Conservation (phyloP, 92 coral and sea anemone genomes). For the Phymanthus crucifer region DNA sequence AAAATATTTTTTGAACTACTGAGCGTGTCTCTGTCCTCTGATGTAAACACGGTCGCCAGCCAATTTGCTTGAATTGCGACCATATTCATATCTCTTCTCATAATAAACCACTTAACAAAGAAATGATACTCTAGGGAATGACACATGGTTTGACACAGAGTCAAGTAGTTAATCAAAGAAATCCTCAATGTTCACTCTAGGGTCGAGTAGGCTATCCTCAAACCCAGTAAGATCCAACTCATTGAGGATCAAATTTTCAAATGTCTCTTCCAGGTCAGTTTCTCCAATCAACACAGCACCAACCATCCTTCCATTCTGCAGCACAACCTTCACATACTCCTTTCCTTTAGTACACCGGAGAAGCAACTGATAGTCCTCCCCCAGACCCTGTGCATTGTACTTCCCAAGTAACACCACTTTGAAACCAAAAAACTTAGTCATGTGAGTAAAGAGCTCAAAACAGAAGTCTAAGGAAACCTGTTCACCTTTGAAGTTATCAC, state of each 20-base stretch:
- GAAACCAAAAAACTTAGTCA: slow-evolving; percentile 91
- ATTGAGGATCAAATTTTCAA: slow-evolving; percentile 92
- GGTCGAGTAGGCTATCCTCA: slow-evolving; percentile 81
- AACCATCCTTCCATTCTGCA: slow-evolving; percentile 74
- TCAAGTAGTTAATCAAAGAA: slow-evolving; percentile 76
- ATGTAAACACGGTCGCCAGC: too few species aligned
- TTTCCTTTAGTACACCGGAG: slow-evolving; percentile 77
- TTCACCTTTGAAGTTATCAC: slow-evolving; percentile 48
- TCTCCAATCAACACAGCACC: slow-evolving; percentile 97
- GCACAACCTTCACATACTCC: slow-evolving; percentile 87
- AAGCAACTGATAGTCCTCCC: slow-evolving; percentile 72
- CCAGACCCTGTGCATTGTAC: slow-evolving; percentile 82
- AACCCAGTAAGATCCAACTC: slow-evolving; percentile 81
- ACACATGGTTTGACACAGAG: too few species aligned
- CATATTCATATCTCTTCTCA: too few species aligned
- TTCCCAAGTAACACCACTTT: slow-evolving; percentile 87
- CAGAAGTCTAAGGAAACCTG: slow-evolving; percentile 79
- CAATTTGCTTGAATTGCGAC: too few species aligned
- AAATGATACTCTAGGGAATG: too few species aligned
- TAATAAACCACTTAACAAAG: too few species aligned
- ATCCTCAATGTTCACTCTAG: slow-evolving; percentile 91
- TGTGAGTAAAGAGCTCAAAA: slow-evolving; percentile 89
- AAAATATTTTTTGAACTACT: too few species aligned
- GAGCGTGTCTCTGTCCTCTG: too few species aligned
- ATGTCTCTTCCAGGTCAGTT: slow-evolving; percentile 94